Conservation (phyloP, 2,888 invertebrate genomes). For the Drosophila bunnanda region DNA sequence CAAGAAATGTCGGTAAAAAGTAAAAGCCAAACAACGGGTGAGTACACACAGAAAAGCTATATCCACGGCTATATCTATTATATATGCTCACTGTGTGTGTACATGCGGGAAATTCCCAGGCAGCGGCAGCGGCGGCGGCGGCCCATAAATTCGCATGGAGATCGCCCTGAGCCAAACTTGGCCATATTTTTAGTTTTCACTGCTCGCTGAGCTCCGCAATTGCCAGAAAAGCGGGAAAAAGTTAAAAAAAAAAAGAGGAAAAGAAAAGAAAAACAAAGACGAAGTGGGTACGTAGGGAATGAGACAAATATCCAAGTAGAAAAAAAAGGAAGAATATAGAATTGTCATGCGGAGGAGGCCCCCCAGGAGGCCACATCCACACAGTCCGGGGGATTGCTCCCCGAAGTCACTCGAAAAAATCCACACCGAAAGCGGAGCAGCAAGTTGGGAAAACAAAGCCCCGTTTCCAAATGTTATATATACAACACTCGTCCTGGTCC, state of each 20-base stretch:
- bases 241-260: constrained; percentile 43
- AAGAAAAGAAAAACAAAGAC: constrained; percentile 6
- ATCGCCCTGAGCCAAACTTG: constrained; percentile 76
- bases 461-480: constrained; percentile 16
- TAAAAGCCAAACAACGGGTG: constrained; percentile 54
- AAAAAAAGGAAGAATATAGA: constrained; percentile 60
- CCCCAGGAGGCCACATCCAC: constrained; percentile 74
- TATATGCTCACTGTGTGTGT: constrained; percentile 22
- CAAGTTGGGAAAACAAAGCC: constrained; percentile 34
- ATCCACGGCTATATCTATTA: constrained; percentile 36
- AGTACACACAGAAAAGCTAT: constrained; percentile 7
- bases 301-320: constrained; percentile 71
- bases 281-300: constrained; percentile 18
- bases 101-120: constrained; percentile 66
- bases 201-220: constrained; percentile 64
- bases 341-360: constrained; percentile 68
- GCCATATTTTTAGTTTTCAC: constrained; percentile 75
- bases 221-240: constrained; percentile 58
- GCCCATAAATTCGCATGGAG: constrained; percentile 76
- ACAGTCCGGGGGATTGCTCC: constrained; percentile 51
- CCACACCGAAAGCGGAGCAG: constrained; percentile 23
- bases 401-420: constrained; percentile 51
- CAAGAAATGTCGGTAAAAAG: constrained; percentile 43
- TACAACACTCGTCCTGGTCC: constrained; percentile 5
- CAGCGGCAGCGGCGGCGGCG: constrained; percentile 53